Evolutionary conservation across 23 tunicate species (phyloP).

Genomic region (Trididemnum miniatum): DNA sequence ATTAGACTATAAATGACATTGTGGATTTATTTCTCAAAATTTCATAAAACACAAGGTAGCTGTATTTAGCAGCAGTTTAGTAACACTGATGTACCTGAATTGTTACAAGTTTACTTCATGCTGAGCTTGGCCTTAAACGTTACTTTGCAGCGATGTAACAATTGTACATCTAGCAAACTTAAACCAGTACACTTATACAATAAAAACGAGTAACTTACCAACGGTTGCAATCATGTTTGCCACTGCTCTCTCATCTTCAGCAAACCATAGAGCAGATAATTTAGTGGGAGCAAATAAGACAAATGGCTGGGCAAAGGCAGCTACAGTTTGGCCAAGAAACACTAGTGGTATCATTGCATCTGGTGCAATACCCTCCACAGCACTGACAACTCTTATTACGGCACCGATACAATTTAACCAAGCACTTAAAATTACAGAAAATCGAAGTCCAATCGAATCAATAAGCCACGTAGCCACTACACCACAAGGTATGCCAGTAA

Average conservation of each 20-base stretch:
- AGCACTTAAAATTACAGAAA: conserved; percentile 69
- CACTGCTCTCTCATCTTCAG: conserved; percentile 78
- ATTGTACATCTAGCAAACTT: no score
- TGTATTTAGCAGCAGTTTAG: no score
- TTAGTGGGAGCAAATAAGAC: conserved; percentile 92
- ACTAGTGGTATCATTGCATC: conserved; percentile 61
- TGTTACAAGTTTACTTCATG: no score
- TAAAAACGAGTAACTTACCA: no score
- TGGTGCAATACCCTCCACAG: conserved; percentile 66
- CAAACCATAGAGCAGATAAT: conserved; percentile 89
- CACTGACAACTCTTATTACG: conserved; percentile 69
- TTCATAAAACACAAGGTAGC: no score
- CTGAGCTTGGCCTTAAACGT: no score
- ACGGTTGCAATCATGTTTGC: conserved; percentile 89
- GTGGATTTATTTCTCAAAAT: no score
- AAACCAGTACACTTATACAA: no score
- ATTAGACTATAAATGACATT: no score
- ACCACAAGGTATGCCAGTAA: conserved; percentile 94
- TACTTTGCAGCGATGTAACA: no score
- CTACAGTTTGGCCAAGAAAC: conserved; percentile 79
- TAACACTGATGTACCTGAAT: no score
- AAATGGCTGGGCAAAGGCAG: conserved; percentile 94
- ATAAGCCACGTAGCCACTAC: conserved; percentile 84
- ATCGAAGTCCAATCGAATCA: conserved; percentile 68
- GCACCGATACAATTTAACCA: conserved; percentile 87